Evolutionary conservation across 2,888 invertebrate genomes (phyloP), one percentile per base, ranked within the genome.

Genomic region (Caradrina clavipalpis): DNA sequence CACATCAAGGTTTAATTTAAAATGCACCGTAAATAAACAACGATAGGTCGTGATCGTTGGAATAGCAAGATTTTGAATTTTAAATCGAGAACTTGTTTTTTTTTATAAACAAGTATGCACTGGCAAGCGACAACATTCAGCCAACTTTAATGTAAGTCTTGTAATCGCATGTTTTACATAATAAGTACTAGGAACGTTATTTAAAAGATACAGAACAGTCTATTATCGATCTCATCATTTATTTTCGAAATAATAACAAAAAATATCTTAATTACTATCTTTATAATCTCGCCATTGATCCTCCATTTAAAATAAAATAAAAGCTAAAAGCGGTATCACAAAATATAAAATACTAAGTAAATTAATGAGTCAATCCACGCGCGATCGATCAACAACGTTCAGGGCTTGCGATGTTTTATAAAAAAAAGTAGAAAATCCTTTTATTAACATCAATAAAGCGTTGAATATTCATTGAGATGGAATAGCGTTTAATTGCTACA

Each of bases 401-500:
- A 63, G 51, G 60, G 45, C 70, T 69, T 49, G 35, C 39, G 55
- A 69, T 68, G 42, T 70, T 78, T 69, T 39, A 56, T 58, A 76
- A 83, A 73, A 82, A 26, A 75, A 81, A 73, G 68, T 72, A 82
- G 76, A 84, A 78, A 71, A 76, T 76, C 73, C 84, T 80, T 77
- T 76, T 85, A 83, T 70, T 73, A 77, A 76, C 73, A 71, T 73
- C 78, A 81, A 82, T 82, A 81, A 73, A 81, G 77, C 64, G 73
- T 74, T 85, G 83, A 88, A 89, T 88, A 87, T 89, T 86, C 86
- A 88, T 86, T 81, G 80, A 73, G 76, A 73, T 78, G 66, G 85
- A 86, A 87, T 87, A 84, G 83, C 85, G 84, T 88, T 88, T 88
- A 90, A 90, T 91, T 89, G 85, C 85, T 88, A 86, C 83, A 83